Evolutionary conservation across 2,113 vertebrate species (phyloP), one percentile per base, ranked within the genome.

Genomic region (Holacanthus passer): DNA sequence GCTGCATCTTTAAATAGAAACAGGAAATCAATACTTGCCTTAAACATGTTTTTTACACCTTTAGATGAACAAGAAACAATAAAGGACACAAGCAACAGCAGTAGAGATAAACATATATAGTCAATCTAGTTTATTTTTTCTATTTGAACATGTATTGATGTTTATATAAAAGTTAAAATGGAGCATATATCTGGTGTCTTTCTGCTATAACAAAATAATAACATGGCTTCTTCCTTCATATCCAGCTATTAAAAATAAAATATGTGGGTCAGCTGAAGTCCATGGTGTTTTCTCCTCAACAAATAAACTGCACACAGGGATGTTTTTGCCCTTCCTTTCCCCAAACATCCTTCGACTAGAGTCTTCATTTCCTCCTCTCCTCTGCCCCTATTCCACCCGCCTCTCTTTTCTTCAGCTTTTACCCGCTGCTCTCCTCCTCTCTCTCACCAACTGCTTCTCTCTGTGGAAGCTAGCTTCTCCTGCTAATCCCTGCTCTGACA

Each of bases 401-500:
- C 75, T 66, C 52, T 84, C 78, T 13, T 84, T 75, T 77, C 77
- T 86, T 67, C 32, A 35, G 69, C 82, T 80, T 64, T 70, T 81
- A 43, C 35, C 63, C 67, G 2, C 76, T 64, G 64, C 64, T 75
- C 87, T 74, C 58, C 55, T 10, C 39, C 11, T 58, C 73, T 74
- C 47, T 68, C 78, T 58, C 84, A 69, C 82, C 77, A 37, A 35
- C 77, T 74, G 45, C 60, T 68, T 81, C 75, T 74, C 86, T 90
- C 81, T 70, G 79, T 88, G 79, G 80, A 88, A 79, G 87, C 93
- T 94, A 89, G 88, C 91, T 90, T 77, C 88, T 92, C 75, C 89
- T 93, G 88, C 93, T 95, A 95, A 95, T 95, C 94, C 90, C 90
- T 77, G 74, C 89, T 78, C 93, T 92, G 92, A 94, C 93, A 92